phyloP scores from a whole-genome alignment of 2,113 vertebrate species.

The Anhinga anhinga region DNA sequence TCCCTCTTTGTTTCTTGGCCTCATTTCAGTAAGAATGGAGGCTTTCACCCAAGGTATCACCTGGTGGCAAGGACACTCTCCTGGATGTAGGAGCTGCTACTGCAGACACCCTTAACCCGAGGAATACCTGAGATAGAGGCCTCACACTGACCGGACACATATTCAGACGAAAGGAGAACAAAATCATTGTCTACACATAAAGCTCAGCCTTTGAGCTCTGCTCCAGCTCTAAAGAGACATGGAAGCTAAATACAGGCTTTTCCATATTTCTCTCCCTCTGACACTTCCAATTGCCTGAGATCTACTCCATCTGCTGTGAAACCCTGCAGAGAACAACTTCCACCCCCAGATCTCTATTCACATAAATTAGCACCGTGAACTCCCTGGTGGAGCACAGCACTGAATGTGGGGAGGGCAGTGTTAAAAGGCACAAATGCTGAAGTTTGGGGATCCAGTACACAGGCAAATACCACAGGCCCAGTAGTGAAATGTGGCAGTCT shows the following conservation, averaged over 20 bases:
- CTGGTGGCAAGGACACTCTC: neutral
- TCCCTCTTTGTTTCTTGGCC: neutral
- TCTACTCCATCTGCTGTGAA: neutral
- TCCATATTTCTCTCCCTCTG: neutral
- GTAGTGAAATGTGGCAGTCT: neutral
- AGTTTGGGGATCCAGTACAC: neutral
- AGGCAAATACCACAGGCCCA: neutral
- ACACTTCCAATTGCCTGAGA: neutral
- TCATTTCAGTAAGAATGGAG: neutral
- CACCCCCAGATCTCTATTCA: neutral
- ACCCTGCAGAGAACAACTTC: neutral
- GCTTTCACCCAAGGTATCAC: neutral
- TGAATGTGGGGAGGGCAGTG: neutral
- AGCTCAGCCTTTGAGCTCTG: neutral
- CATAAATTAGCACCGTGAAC: neutral
- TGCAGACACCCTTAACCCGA: neutral
- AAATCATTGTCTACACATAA: neutral
- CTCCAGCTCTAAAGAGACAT: neutral
- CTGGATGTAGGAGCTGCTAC: neutral
- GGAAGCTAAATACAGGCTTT: neutral
- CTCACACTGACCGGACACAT: neutral
- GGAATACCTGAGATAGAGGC: neutral
- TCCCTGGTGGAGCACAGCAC: neutral
- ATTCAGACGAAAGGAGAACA: neutral
- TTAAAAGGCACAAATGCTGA: neutral